Evolutionary conservation across 2,797 vertebrate genomes (phyloP).

Genomic region (Mus spretus): DNA sequence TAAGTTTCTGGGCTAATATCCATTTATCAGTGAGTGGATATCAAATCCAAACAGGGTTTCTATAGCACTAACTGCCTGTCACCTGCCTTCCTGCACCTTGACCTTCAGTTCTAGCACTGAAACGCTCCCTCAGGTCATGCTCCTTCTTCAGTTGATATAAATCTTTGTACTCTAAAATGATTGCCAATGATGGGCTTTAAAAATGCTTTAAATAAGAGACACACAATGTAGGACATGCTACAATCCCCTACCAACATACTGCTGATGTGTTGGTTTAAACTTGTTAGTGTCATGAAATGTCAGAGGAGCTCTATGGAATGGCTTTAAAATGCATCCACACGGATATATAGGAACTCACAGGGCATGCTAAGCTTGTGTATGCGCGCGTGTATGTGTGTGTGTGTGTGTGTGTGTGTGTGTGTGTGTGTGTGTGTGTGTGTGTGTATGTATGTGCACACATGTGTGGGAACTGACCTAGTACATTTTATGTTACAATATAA

Average conservation of each 20-base stretch:
- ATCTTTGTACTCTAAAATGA: neutral
- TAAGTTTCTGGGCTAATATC: too few relatives aligned
- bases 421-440: too few relatives aligned
- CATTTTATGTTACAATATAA: neutral
- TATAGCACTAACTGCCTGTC: accelerated
- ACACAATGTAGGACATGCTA: neutral
- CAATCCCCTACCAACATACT: too few relatives aligned
- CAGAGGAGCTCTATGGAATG: neutral
- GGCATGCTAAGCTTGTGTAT: neutral
- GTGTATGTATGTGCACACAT: too few relatives aligned
- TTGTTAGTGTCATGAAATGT: neutral
- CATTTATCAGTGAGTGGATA: too few relatives aligned
- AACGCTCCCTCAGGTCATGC: accelerated
- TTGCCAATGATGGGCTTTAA: neutral
- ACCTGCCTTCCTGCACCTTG: too few relatives aligned
- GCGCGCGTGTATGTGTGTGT: too few relatives aligned
- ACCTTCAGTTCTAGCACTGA: too few relatives aligned
- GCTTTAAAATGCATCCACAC: neutral
- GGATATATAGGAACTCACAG: neutral
- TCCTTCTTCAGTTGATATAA: neutral
- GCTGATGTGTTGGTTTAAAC: neutral
- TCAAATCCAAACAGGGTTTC: neutral
- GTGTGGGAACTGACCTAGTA: neutral
- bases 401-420: too few relatives aligned
- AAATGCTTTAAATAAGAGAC: neutral